Evolutionary conservation across 2,888 invertebrate genomes (phyloP), one percentile per base, ranked within the genome.

Genomic region (Hoplodrina ambigua): DNA sequence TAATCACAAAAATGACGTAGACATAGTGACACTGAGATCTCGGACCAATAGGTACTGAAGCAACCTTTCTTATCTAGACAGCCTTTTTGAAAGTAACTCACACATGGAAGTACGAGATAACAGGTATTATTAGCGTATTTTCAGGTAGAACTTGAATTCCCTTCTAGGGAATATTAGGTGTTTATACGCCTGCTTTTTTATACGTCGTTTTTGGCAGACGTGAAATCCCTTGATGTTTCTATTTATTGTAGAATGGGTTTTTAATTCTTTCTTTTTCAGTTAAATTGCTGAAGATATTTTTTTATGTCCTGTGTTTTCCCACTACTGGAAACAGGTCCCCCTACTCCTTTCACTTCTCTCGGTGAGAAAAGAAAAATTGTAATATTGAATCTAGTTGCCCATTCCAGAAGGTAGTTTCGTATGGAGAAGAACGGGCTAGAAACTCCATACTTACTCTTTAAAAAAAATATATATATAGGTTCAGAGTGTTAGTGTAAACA

Each of bases 81-180:
- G n/a, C 54, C 50, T 57, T 76, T 72, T 44, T 41, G 41, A 15
- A 57, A 70, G 55, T 57, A 37, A 50, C 41, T 69, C 53, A 46
- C 37, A 50, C 49, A 44, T 57, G 41, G 2, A 60, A 70, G 41
- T 30, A 37, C 15, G 30, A 37, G 44, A 55, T 58, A 68, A 59
- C n/a, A 13, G 44, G 15, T 30, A 41, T 46, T 75, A 55, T 19
- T 20, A 19, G 50, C 49, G 25, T 44, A 75, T 55, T 58, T 75
- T 55, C 10, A 20, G 37, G 37, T 30, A 19, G 25, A n/a, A 13
- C 25, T 37, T 30, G n/a, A 25, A 25, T 49, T 7, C 13, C 4
- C 7, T 33, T 50, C 17, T 50, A 50, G 19, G 19, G 50, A 11
- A 50, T 46, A 46, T 17, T 17, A 46, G 46, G 46, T 46, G 46